Evolutionary conservation across 2,113 vertebrate species (phyloP).

Genomic region (Neolamprologus brichardi): DNA sequence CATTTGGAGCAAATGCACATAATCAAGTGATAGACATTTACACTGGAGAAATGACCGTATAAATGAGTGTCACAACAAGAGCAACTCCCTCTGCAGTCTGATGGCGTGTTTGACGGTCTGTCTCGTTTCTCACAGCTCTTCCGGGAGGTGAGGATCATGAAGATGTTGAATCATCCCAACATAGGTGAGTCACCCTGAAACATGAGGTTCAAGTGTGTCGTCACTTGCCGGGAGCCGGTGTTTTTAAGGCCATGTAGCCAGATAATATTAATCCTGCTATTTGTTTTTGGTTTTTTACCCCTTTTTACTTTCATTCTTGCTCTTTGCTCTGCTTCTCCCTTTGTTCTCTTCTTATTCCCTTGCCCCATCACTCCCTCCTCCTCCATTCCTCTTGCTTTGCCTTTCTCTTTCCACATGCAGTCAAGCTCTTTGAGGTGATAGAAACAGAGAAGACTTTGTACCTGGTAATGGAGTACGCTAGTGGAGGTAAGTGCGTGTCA

Average conservation of each 20-base stretch:
- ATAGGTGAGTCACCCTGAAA: slow-evolving; percentile 79
- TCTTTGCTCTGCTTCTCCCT: not conserved
- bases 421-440: slow-evolving; percentile 95
- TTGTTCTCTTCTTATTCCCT: not conserved
- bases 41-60: not conserved
- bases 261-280: not conserved
- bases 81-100: not conserved
- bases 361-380: not conserved
- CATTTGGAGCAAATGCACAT: not conserved
- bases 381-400: not conserved
- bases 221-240: not conserved
- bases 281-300: not conserved
- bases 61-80: not conserved
- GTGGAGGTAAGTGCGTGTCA: slow-evolving; percentile 77
- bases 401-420: slow-evolving; percentile 56
- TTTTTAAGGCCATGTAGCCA: not conserved
- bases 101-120: not conserved
- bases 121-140: slow-evolving; percentile 75
- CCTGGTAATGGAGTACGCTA: slow-evolving; percentile 92
- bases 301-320: not conserved
- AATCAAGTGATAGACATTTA: not conserved
- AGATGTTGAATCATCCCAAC: slow-evolving; percentile 92
- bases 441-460: slow-evolving; percentile 94
- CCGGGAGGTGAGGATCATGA: slow-evolving; percentile 95
- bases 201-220: not conserved